Evolutionary conservation across 2,888 invertebrate species (phyloP).

Genomic region (Pollenia labialis): DNA sequence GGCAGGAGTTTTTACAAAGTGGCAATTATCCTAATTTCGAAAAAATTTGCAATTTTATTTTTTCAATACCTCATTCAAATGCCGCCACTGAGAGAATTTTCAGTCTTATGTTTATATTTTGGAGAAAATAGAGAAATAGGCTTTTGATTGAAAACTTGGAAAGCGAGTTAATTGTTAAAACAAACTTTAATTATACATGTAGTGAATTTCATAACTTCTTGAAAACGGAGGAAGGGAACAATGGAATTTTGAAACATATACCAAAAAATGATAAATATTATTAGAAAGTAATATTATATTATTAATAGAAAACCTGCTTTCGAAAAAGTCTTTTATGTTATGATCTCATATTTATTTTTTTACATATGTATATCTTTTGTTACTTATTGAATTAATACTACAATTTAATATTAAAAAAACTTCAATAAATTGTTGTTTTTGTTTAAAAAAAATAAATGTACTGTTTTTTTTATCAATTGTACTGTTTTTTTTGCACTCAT

Average conservation of each 20-base stretch:
- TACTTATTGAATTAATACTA: too few relatives aligned
- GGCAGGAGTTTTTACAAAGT: slow-evolving; percentile 3
- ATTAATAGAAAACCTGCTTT: too few relatives aligned
- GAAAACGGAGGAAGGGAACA: too few relatives aligned
- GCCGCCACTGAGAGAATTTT: slow-evolving; percentile 24
- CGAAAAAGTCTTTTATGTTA: too few relatives aligned
- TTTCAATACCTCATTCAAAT: slow-evolving; percentile 36
- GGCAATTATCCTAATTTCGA: slow-evolving; percentile 31
- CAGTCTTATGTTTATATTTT: slow-evolving; percentile 25
- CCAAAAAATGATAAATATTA: neutral
- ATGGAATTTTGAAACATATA: slow-evolving; percentile 3
- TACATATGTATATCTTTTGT: too few relatives aligned
- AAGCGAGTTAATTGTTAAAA: slow-evolving; percentile 15
- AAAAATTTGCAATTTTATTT: slow-evolving; percentile 30
- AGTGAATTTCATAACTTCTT: too few relatives aligned
- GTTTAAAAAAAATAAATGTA: too few relatives aligned
- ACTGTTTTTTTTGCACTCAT: too few relatives aligned
- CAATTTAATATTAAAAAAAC: too few relatives aligned
- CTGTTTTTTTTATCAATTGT: too few relatives aligned
- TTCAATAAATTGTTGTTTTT: too few relatives aligned
- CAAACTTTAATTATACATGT: neutral
- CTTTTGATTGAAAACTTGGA: slow-evolving; percentile 13
- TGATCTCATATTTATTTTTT: too few relatives aligned
- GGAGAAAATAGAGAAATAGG: slow-evolving; percentile 34
- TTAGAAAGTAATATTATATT: neutral